Evolutionary conservation across 2,113 vertebrate genomes (phyloP).

Genomic region (Oryzias woworae): DNA sequence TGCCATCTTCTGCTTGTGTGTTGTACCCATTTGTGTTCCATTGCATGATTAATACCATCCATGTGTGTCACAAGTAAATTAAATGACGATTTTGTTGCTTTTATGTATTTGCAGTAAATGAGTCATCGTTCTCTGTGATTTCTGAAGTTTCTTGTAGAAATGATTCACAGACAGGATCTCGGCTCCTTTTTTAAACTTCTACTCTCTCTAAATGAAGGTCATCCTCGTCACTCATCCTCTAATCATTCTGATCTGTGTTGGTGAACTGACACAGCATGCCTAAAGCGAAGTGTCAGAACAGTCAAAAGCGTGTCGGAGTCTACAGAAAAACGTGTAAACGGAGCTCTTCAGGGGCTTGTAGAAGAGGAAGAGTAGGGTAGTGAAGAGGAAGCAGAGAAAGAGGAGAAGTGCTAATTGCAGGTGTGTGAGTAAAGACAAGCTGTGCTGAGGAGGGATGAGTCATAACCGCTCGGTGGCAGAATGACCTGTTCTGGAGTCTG

Average conservation of each 20-base stretch:
- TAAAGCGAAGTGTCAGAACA: slow-evolving; percentile 5
- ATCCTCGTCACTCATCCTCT: too few relatives aligned
- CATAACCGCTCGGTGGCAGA: slow-evolving; percentile 48
- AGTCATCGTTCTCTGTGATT: too few relatives aligned
- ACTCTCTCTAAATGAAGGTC: too few relatives aligned
- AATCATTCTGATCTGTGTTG: too few relatives aligned
- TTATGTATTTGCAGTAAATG: too few relatives aligned
- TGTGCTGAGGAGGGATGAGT: slow-evolving; percentile 38
- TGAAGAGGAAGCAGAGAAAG: neutral
- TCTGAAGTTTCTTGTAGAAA: too few relatives aligned
- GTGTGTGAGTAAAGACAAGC: neutral
- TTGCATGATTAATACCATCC: too few relatives aligned
- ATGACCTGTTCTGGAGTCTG: slow-evolving; percentile 43
- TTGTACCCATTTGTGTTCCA: neutral
- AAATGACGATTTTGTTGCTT: neutral
- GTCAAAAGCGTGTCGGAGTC: neutral
- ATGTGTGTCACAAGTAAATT: too few relatives aligned
- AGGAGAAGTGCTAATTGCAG: neutral
- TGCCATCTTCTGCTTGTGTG: neutral
- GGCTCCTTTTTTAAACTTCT: too few relatives aligned
- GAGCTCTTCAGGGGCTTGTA: neutral
- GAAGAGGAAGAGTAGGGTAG: neutral
- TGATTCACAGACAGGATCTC: too few relatives aligned
- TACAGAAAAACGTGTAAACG: slow-evolving; percentile 11
- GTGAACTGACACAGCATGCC: slow-evolving; percentile 15